Base-by-base conservation (phyloP, 2,797 vertebrate genomes). In the Gastrophryne carolinensis region DNA sequence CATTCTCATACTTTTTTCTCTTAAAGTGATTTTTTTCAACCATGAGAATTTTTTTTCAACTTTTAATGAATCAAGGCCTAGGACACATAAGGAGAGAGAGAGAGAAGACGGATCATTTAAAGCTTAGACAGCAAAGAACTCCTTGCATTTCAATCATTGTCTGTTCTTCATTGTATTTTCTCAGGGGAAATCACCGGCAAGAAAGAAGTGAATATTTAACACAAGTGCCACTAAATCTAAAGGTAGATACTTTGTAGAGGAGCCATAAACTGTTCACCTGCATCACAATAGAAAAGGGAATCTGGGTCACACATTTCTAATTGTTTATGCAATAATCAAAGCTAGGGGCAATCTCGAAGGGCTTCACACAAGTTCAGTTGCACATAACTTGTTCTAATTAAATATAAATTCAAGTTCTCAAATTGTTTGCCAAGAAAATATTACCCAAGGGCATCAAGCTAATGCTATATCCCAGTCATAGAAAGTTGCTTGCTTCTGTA, bases 271-370 rank as follows among this genome's bases (percentile, higher is more conserved):
- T 56, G 26, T 70, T 70, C 58, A 76, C 74, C 49, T 76, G 57
- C 21, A 47, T 44, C 8, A 50, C 49, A 34, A 15, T 34, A 57
- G 47, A 37, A 57, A 19, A 13, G 26, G 47, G 53, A 63, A 70
- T 70, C 10, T 76, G 54, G 49, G 49, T 35, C 58, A 70, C 26
- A 27, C 23, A 60, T 56, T 29, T 62, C 65, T 76, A 69, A 70
- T 62, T 76, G 74, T 70, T 70, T 70, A 77, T 65, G 44, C 50
- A 35, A 56, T 76, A 76, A 76, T 76, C 74, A 64, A 77, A 64
- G 58, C 50, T 29, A 17, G 10, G 21, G 26, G 34, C 5, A 34
- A 32, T 64, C 67, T 67, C 64, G 64, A 29, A 27, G 58, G 29
- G 17, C 35, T 29, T 0, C 35, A 10, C 27, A 64, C 13, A 71